These are phyloP conservation scores for Corella eumyota DNA, from an alignment of 23 tunicate species.

Conservation along the genomic window DNA sequence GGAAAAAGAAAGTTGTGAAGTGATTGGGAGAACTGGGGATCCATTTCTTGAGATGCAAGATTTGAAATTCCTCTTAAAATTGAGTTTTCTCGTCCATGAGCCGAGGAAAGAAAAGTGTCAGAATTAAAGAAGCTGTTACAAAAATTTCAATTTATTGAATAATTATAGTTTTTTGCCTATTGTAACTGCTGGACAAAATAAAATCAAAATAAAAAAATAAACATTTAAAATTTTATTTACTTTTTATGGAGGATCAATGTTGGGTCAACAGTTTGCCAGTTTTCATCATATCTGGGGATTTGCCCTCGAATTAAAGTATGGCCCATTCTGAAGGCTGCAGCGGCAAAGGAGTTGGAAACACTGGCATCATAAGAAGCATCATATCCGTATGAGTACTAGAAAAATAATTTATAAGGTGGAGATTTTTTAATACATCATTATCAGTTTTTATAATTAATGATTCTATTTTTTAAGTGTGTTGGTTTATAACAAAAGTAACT, in stretches of 20 bases:
- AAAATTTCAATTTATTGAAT: conserved; percentile 1
- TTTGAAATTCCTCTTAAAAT: conserved; percentile 45
- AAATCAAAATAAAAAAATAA: background rate
- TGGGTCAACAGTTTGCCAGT: background rate
- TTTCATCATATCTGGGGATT: background rate
- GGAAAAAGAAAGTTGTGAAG: conserved; percentile 28
- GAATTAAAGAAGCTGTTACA: background rate
- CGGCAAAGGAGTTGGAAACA: conserved; percentile 64
- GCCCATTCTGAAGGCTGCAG: conserved; percentile 81
- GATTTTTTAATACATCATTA: too few relatives aligned
- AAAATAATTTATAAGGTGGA: background rate
- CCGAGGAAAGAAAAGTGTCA: background rate
- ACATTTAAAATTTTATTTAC: background rate
- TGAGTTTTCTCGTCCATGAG: conserved; percentile 49
- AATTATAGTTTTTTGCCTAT: background rate
- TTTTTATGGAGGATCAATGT: background rate
- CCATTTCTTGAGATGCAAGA: conserved; percentile 30
- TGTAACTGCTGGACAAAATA: too few relatives aligned
- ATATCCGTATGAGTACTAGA: conserved; percentile 62
- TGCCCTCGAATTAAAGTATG: conserved; percentile 39
- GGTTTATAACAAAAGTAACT: too few relatives aligned
- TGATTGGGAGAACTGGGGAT: conserved; percentile 16
- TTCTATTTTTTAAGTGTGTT: too few relatives aligned
- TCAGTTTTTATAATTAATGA: too few relatives aligned
- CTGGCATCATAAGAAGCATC: conserved; percentile 57